Evolutionary conservation across 2,797 vertebrate species (phyloP).

Genomic region (Bucorvus abyssinicus): DNA sequence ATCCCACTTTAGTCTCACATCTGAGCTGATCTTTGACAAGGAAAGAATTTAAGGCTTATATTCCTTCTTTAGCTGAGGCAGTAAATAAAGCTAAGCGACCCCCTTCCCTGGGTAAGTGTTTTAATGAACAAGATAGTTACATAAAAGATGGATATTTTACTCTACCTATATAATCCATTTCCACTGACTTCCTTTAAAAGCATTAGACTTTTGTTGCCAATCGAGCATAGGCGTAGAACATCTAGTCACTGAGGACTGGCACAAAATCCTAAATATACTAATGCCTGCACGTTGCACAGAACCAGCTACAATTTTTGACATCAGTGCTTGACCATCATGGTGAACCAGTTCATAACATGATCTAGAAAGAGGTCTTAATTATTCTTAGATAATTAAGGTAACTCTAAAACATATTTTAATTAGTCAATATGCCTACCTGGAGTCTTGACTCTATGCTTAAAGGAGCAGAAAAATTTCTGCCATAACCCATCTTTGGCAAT

Average conservation of each 20-base stretch:
- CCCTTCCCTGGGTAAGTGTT: neutral
- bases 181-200: neutral
- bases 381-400: slow-evolving; percentile 3
- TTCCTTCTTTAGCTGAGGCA: neutral
- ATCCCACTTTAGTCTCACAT: neutral
- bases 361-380: neutral
- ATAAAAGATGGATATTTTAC: neutral
- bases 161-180: neutral
- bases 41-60: neutral
- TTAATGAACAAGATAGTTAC: neutral
- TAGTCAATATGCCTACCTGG: neutral
- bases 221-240: neutral
- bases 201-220: neutral
- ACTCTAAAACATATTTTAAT: neutral
- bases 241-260: neutral
- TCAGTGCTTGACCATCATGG: neutral
- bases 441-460: neutral
- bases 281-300: neutral
- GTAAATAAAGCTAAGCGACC: neutral
- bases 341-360: neutral
- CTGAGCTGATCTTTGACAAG: neutral
- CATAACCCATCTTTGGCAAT: neutral
- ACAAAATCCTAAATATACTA: neutral
- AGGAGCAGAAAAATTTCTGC: neutral
- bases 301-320: neutral